Evolutionary conservation across 1,140 invertebrate genomes (phyloP), one percentile per base, ranked within the genome.

Genomic region (Papilio polyxenes): DNA sequence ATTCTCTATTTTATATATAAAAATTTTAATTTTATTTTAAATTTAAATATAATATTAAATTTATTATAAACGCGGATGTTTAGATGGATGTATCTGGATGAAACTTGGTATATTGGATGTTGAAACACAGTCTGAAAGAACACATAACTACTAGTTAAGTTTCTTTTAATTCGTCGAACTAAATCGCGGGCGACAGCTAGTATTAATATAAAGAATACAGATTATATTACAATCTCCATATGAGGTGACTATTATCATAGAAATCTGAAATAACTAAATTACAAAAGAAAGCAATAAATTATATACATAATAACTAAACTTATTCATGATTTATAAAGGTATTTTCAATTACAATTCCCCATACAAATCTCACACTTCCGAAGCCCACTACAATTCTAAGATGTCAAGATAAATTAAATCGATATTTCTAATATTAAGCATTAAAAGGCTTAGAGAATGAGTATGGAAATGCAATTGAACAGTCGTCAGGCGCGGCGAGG

Each of bases 391-490:
- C n/a, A 76, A 76, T 76, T 76, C 44, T 49, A 76, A 51, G 11
- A 53, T 76, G 75, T 51, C 75, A 53, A 23, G 75, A 76, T 76
- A 76, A 76, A 53, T 53, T 49, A 53, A 76, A 53, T 31, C 20
- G 48, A 76, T 51, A 76, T 76, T 76, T 51, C n/a, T 20, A 31
- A 76, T 76, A 76, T 76, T 76, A 51, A 76, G 20, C 75, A 51
- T 75, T 75, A 49, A 48, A 75, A 75, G 37, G 37, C 48, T 48
- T 53, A 51, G 75, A 49, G 20, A 75, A 48, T 48, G 49, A 76
- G 75, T 76, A 51, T 76, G 75, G 17, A 76, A 76, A 76, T 76
- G 75, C 49, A 76, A 76, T 76, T 53, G 75, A 13, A 76, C 20
- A 76, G 75, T 76, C 44, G 17, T 49, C 48, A 76, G 48, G 10